Evolutionary conservation across 2,888 invertebrate species (phyloP).

Genomic region (Phasia obesa): DNA sequence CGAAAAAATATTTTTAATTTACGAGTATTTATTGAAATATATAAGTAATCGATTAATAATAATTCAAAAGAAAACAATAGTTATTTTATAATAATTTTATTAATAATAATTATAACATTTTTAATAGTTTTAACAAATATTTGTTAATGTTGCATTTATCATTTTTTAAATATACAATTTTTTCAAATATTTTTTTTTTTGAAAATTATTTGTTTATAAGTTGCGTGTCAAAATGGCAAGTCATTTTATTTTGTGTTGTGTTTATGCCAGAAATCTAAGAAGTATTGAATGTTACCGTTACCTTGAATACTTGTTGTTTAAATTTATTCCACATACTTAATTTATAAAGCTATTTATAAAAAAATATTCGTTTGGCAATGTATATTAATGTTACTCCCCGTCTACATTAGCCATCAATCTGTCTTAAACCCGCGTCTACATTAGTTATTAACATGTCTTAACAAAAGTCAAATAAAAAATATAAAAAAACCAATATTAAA

Average conservation of each 20-base stretch:
- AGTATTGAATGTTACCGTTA: no score
- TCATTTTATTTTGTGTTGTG: neutral
- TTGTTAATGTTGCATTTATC: neutral
- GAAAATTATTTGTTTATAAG: neutral
- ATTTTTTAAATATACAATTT: neutral
- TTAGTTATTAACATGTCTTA: no score
- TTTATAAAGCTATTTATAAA: no score
- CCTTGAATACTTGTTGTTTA: neutral
- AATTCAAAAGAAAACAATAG: constrained; percentile 16
- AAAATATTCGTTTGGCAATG: no score
- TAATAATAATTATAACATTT: constrained; percentile 45
- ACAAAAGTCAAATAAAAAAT: no score
- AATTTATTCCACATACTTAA: no score
- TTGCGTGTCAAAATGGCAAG: neutral
- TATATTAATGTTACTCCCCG: no score
- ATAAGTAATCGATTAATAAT: constrained; percentile 4
- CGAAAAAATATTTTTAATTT: neutral
- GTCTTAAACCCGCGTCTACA: no score
- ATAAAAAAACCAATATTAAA: no score
- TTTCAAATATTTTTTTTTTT: neutral
- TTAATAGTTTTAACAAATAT: constrained; percentile 35
- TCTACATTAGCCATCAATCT: no score
- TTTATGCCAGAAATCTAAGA: no score
- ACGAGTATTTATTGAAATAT: constrained; percentile 23
- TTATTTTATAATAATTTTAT: constrained; percentile 7